Conservation (phyloP, 2,888 invertebrate genomes). For the Volucella inanis region DNA sequence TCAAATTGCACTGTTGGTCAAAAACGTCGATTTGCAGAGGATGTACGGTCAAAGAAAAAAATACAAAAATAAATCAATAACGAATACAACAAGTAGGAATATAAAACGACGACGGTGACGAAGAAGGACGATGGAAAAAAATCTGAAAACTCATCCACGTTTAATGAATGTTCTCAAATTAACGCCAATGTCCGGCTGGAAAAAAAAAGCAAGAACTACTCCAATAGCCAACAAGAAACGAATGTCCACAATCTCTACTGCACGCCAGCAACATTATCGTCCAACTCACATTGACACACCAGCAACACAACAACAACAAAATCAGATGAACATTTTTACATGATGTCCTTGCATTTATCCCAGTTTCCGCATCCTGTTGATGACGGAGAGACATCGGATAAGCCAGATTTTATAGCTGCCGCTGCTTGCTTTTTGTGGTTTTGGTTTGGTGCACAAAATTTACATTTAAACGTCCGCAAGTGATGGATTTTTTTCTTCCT, state of each 20-base stretch:
- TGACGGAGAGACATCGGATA: slow-evolving; percentile 37
- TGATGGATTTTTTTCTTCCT: slow-evolving; percentile 54
- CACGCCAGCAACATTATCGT: slow-evolving; percentile 7
- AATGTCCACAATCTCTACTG: slow-evolving; percentile 48
- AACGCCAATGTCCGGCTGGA: slow-evolving; percentile 69
- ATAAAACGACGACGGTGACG: no score
- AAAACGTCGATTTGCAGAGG: slow-evolving; percentile 37
- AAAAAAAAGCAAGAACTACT: slow-evolving; percentile 8
- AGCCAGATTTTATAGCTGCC: slow-evolving; percentile 29
- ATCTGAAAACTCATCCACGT: slow-evolving; percentile 57
- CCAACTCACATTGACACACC: no score
- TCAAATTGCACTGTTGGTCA: slow-evolving; percentile 32
- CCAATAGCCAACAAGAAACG: slow-evolving; percentile 3
- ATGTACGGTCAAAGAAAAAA: not conserved
- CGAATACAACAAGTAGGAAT: slow-evolving; percentile 11
- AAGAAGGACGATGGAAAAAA: slow-evolving; percentile 1
- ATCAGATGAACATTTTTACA: slow-evolving; percentile 58
- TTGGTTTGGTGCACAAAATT: slow-evolving; percentile 45
- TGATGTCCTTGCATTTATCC: slow-evolving; percentile 61
- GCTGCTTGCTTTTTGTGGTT: slow-evolving; percentile 11
- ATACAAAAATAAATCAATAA: slow-evolving; percentile 49
- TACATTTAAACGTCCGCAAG: slow-evolving; percentile 69
- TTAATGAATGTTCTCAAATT: slow-evolving; percentile 74
- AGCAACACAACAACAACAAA: not conserved
- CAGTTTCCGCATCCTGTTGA: slow-evolving; percentile 46